Percentiles rank a stretch among this genome's conserved stretches.
These are phyloP conservation scores for Molanna angustata DNA, from an alignment of 2,888 invertebrate species.

Conservation along the genomic window DNA sequence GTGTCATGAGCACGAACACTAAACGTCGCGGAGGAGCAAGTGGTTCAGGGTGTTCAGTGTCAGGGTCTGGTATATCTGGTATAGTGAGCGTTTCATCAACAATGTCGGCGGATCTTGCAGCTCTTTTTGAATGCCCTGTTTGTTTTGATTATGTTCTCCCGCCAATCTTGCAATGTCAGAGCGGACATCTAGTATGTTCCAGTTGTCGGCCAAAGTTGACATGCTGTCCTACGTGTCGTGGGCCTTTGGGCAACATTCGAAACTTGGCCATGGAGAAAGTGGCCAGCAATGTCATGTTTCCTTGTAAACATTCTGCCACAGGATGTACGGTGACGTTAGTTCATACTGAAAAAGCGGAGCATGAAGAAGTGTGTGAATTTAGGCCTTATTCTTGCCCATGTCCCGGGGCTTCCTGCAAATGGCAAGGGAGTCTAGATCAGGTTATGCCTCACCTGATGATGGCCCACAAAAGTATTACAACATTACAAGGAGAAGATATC, in stretches of 20 bases:
- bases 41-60: constrained; percentile 52
- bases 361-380: constrained; percentile 98
- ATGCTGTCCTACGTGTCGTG: constrained; percentile 97
- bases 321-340: constrained; percentile 91
- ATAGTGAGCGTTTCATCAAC: constrained; percentile 46
- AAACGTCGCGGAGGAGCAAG: constrained; percentile 53
- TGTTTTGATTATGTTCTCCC: constrained; percentile 99
- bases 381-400: constrained; percentile 98
- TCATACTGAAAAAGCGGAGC: constrained; percentile 97
- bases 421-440: constrained; percentile 97
- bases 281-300: constrained; percentile 96
- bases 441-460: constrained; percentile 98
- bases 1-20: constrained; percentile 53
- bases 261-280: constrained; percentile 99
- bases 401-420: constrained; percentile 99
- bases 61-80: constrained; percentile 20
- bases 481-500: constrained; percentile 97
- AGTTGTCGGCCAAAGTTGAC: constrained; percentile 95
- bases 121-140: constrained; percentile 93
- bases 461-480: constrained; percentile 97
- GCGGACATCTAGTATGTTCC: constrained; percentile 97
- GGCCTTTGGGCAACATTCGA: constrained; percentile 93
- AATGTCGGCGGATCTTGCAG: constrained; percentile 84
- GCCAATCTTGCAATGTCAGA: constrained; percentile 97
- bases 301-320: constrained; percentile 96